Conservation (phyloP, 2,888 invertebrate genomes). For the Mythimna impura region DNA sequence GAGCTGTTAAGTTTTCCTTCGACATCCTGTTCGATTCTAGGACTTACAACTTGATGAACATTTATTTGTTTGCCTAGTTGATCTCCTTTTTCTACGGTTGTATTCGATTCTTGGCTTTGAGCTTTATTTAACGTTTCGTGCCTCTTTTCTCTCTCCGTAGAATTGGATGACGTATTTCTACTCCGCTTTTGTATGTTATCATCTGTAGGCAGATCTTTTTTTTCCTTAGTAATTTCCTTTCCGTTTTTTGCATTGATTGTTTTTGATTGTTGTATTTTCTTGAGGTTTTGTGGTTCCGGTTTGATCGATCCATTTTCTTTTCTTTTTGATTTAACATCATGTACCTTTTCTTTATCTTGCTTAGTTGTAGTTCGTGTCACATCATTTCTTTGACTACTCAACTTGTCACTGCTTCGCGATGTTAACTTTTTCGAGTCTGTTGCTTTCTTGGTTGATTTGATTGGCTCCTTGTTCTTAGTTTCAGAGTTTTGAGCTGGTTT, state of each 20-base stretch:
- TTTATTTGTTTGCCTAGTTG: slow-evolving; percentile 13
- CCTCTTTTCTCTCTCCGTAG: slow-evolving; percentile 47
- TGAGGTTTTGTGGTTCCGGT: slow-evolving; percentile 67
- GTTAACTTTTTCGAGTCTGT: slow-evolving; percentile 73
- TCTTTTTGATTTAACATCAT: slow-evolving; percentile 73
- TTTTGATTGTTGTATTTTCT: slow-evolving; percentile 75
- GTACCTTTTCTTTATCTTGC: slow-evolving; percentile 72
- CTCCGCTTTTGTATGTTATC: slow-evolving; percentile 41
- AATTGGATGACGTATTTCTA: slow-evolving; percentile 36
- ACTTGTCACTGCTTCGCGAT: slow-evolving; percentile 79
- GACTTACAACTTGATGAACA: slow-evolving; percentile 14
- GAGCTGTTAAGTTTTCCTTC: slow-evolving; percentile 70
- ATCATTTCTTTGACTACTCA: slow-evolving; percentile 73
- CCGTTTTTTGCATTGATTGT: slow-evolving; percentile 76
- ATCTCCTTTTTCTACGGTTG: slow-evolving; percentile 36
- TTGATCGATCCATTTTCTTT: slow-evolving; percentile 72
- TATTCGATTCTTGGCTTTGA: slow-evolving; percentile 48
- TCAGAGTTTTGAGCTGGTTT: slow-evolving; percentile 63
- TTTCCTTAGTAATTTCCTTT: slow-evolving; percentile 55
- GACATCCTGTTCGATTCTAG: slow-evolving; percentile 44
- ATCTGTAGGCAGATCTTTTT: slow-evolving; percentile 55
- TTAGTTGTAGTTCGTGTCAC: slow-evolving; percentile 63
- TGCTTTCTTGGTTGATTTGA: slow-evolving; percentile 72
- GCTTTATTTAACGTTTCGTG: slow-evolving; percentile 34
- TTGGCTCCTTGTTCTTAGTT: slow-evolving; percentile 73